phyloP scores from a whole-genome alignment of 2,888 invertebrate species.

The Melanargia galathea region DNA sequence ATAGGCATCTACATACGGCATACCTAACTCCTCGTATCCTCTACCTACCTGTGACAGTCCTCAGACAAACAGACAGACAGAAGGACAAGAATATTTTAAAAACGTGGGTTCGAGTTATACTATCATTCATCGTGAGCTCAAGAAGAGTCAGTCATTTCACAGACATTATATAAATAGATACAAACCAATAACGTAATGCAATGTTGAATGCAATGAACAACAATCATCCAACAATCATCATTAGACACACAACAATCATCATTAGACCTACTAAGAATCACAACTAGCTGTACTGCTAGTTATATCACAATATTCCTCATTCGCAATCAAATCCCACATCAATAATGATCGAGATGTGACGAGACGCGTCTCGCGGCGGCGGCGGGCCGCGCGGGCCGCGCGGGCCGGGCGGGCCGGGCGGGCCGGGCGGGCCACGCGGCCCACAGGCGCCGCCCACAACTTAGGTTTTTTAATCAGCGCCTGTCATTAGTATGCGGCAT shows the following conservation, averaged over 20 bases:
- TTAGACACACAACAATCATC: background rate
- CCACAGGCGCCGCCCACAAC: conserved; percentile 38
- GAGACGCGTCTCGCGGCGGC: too few species aligned
- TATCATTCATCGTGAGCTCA: too few species aligned
- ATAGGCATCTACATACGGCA: too few species aligned
- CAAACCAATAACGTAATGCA: background rate
- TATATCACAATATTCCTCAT: background rate
- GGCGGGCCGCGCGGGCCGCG: conserved; percentile 42
- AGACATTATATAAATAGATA: too few species aligned
- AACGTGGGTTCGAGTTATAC: too few species aligned
- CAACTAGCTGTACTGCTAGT: background rate
- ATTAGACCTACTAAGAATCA: background rate
- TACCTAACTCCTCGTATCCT: too few species aligned
- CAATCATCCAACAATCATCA: background rate
- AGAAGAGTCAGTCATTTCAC: too few species aligned
- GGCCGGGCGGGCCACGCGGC: conserved; percentile 47
- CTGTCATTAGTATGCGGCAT: conserved; percentile 77
- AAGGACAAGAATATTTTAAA: too few species aligned
- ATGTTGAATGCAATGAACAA: background rate
- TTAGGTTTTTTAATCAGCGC: conserved; percentile 73
- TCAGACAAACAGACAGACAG: too few species aligned
- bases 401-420: conserved; percentile 33
- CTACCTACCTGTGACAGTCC: too few species aligned
- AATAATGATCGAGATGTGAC: background rate
- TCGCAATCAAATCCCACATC: conserved; percentile 2